Evolutionary conservation across 2,113 vertebrate species (phyloP).

Genomic region (Trachemys scripta): DNA sequence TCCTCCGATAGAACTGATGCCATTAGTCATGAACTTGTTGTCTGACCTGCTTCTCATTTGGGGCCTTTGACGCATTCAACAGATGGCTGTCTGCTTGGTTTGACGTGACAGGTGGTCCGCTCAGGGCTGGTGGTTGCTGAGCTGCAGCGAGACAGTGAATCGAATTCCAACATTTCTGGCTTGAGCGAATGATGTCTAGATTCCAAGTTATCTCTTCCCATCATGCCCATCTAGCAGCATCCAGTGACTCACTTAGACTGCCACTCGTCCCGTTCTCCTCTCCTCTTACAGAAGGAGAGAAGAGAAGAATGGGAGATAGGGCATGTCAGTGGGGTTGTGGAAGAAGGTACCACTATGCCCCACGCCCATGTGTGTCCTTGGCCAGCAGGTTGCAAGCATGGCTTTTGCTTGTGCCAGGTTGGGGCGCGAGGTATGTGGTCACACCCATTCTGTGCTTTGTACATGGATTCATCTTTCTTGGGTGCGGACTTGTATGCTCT

Average conservation of each 20-base stretch:
- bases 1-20: background rate
- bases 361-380: rapidly evolving
- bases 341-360: background rate
- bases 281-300: background rate
- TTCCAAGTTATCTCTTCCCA: background rate
- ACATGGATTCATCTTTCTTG: background rate
- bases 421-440: rapidly evolving
- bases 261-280: too few species aligned
- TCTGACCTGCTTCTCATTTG: background rate
- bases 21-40: background rate
- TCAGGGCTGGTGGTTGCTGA: background rate
- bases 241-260: background rate
- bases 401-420: background rate
- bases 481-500: background rate
- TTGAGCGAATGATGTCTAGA: background rate
- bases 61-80: background rate
- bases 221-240: background rate
- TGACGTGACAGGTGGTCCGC: background rate
- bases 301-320: background rate
- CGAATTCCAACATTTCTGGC: background rate
- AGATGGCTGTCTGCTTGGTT: background rate
- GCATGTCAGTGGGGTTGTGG: background rate
- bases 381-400: background rate
- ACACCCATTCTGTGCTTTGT: background rate
- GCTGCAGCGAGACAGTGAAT: background rate